Conservation (phyloP, 2,797 vertebrate genomes). For the Masticophis lateralis region DNA sequence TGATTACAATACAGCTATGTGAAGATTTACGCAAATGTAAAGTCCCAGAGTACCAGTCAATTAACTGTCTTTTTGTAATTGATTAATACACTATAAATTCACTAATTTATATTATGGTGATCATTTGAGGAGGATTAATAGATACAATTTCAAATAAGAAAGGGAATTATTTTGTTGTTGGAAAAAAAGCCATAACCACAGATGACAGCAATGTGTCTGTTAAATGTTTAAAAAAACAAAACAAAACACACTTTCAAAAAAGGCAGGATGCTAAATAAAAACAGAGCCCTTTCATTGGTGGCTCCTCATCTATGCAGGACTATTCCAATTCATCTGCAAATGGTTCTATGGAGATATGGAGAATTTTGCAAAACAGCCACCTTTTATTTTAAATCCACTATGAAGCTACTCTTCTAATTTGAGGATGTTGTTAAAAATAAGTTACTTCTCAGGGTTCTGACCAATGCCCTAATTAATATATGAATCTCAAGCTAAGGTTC, state of each 20-base stretch:
- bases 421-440: not conserved
- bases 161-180: not conserved
- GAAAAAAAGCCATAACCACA: not conserved
- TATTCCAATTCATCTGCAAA: not conserved
- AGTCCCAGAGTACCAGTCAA: not conserved
- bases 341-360: not conserved
- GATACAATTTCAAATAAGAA: not conserved
- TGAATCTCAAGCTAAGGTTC: too few species aligned
- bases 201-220: not conserved
- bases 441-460: too few species aligned
- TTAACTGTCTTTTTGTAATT: not conserved
- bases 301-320: not conserved
- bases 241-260: not conserved
- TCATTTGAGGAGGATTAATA: not conserved
- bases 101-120: not conserved
- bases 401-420: not conserved
- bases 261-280: not conserved
- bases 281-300: not conserved
- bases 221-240: not conserved
- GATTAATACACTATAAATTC: constrained; percentile 12
- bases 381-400: not conserved
- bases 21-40: not conserved
- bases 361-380: not conserved
- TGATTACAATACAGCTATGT: not conserved
- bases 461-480: too few species aligned